phyloP scores from a whole-genome alignment of 2,797 vertebrate genomes.

The Antrozous pallidus region DNA sequence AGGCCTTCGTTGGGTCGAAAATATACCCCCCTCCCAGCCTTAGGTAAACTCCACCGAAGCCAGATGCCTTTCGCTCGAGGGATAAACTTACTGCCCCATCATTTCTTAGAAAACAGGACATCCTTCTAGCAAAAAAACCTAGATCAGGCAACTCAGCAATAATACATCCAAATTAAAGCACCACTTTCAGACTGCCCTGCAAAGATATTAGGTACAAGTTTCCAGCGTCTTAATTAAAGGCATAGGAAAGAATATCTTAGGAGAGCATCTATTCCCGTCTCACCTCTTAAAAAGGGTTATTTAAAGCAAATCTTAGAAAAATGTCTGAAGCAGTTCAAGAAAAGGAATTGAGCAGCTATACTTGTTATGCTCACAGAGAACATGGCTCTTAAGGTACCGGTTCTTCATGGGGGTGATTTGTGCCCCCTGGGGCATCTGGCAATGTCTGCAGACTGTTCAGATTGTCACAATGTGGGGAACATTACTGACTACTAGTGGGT shows the following conservation, averaged over 20 bases:
- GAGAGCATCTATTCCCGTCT: not conserved
- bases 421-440: not conserved
- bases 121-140: not conserved
- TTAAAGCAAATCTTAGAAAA: not conserved
- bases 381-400: not conserved
- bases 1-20: not conserved
- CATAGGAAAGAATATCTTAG: not conserved
- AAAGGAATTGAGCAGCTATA: not conserved
- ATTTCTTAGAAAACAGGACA: not conserved
- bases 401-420: not conserved
- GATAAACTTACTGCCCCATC: not conserved
- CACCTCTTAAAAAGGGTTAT: not conserved
- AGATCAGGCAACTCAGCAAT: not conserved
- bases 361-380: not conserved
- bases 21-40: too few species aligned
- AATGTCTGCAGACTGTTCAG: not conserved
- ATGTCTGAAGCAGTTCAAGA: not conserved
- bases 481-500: too few species aligned
- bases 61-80: fast-evolving
- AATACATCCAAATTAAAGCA: not conserved
- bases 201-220: not conserved
- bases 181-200: not conserved
- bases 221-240: not conserved
- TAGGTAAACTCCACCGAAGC: too few species aligned
- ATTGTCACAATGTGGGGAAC: not conserved